phyloP scores from a whole-genome alignment of 1,140 invertebrate species.

The Conus ventricosus region DNA sequence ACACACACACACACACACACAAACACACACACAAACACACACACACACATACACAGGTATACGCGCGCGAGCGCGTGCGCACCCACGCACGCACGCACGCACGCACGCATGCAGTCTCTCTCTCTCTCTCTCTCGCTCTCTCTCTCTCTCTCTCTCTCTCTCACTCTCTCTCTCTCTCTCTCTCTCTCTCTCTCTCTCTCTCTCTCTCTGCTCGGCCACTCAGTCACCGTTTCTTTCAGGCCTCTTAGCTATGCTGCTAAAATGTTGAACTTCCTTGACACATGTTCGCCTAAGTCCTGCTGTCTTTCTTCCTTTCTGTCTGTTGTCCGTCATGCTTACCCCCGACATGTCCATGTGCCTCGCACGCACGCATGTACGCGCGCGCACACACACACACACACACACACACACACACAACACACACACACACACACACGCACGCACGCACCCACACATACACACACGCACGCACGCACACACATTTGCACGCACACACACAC shows the following conservation, averaged over 20 bases:
- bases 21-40: background rate
- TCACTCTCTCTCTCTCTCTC: background rate
- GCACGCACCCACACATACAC: background rate
- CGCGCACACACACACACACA: conserved; percentile 15
- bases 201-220: background rate
- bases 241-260: too few relatives aligned
- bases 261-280: too few relatives aligned
- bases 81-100: background rate
- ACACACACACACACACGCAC: too few relatives aligned
- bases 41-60: background rate
- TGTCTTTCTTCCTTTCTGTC: background rate
- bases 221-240: background rate
- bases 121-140: background rate
- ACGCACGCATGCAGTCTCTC: background rate
- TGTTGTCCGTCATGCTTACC: too few relatives aligned
- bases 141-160: background rate
- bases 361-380: background rate
- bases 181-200: background rate
- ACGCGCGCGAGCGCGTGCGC: too few relatives aligned
- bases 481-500: conserved; percentile 23
- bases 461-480: background rate
- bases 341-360: background rate
- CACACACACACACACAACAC: background rate
- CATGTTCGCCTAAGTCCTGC: too few relatives aligned
- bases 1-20: background rate